These are phyloP conservation scores for Anagyrus pseudococci DNA, from an alignment of 2,888 invertebrate genomes.

Conservation along the genomic window DNA sequence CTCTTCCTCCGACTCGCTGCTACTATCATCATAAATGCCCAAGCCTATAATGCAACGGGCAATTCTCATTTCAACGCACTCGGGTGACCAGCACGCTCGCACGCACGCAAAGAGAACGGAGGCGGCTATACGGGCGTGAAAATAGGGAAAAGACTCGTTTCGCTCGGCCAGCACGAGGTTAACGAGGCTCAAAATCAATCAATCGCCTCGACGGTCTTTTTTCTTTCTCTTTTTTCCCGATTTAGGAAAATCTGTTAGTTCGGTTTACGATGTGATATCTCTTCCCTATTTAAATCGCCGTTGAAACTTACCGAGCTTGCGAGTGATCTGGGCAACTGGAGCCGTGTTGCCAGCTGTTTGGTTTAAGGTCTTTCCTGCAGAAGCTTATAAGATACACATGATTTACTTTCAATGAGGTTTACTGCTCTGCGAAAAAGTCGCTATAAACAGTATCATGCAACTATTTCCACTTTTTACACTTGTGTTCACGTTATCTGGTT, in stretches of 20 bases:
- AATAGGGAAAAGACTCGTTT: not conserved
- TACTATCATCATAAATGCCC: slow-evolving; percentile 82
- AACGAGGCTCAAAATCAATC: not conserved
- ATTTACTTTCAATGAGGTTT: slow-evolving; percentile 45
- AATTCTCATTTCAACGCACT: not conserved
- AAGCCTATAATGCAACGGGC: slow-evolving; percentile 70
- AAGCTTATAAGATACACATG: slow-evolving; percentile 60
- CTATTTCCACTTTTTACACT: too few relatives aligned
- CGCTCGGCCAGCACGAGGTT: too few relatives aligned
- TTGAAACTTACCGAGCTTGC: slow-evolving; percentile 88
- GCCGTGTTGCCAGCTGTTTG: slow-evolving; percentile 81
- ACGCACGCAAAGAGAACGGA: not conserved
- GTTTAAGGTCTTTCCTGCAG: slow-evolving; percentile 68
- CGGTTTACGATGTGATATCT: not conserved
- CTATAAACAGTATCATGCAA: slow-evolving; percentile 1
- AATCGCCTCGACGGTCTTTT: not conserved
- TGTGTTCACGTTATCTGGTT: not conserved
- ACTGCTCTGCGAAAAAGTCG: not conserved
- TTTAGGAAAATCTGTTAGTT: not conserved
- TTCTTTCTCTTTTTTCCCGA: not conserved
- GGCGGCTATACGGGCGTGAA: not conserved
- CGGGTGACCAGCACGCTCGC: not conserved
- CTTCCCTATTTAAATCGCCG: not conserved
- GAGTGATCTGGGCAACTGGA: slow-evolving; percentile 89
- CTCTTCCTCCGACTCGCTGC: slow-evolving; percentile 64